A percentile compares a stretch with the other conserved stretches of the same genome.
Conservation (phyloP, 2,797 vertebrate genomes). For the Tadarida brasiliensis region DNA sequence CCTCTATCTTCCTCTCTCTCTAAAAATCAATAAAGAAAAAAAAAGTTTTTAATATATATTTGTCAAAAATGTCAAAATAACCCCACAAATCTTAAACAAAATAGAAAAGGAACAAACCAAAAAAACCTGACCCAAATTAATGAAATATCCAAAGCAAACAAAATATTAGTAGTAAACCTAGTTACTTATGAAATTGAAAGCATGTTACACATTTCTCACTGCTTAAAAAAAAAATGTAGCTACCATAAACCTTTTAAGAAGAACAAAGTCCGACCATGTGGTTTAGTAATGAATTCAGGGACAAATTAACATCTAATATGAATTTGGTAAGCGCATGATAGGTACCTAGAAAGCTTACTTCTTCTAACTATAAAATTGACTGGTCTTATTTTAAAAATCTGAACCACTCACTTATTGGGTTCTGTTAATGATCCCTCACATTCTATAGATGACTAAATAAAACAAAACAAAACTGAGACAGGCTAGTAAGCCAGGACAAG, state of each 20-base stretch:
- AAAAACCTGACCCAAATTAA: not conserved
- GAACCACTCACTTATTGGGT: not conserved
- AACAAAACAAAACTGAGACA: not conserved
- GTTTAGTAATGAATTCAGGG: not conserved
- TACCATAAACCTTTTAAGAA: not conserved
- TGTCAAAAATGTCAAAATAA: not conserved
- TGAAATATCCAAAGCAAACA: not conserved
- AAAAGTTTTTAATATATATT: not conserved
- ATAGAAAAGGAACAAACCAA: not conserved
- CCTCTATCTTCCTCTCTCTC: no score
- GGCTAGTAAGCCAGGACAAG: not conserved
- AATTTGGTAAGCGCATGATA: not conserved
- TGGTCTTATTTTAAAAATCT: not conserved
- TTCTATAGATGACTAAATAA: not conserved
- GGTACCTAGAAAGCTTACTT: not conserved
- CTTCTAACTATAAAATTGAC: not conserved
- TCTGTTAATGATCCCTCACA: not conserved
- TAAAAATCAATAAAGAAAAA: no score
- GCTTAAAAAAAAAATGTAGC: not conserved
- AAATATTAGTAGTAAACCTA: not conserved
- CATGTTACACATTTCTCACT: not conserved
- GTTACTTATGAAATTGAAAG: not conserved
- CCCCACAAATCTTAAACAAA: not conserved
- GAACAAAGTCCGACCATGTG: not conserved
- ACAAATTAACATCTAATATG: not conserved